phyloP scores from a whole-genome alignment of 2,113 vertebrate genomes.

The Mirza zaza region DNA sequence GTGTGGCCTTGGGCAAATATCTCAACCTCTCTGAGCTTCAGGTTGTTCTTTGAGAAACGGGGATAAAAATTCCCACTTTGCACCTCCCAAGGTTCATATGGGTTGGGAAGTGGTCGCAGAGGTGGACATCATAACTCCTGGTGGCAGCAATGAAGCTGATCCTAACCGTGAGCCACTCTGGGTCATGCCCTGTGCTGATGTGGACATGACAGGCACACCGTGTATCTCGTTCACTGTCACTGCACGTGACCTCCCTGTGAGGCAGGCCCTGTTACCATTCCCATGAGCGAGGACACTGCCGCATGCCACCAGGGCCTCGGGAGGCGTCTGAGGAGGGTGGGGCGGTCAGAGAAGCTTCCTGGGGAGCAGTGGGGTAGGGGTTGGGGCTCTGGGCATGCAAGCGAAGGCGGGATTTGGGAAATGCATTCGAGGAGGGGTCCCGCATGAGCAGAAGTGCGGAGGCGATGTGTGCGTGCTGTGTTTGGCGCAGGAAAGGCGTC shows the following conservation, averaged over 20 bases:
- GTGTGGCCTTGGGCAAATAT: neutral
- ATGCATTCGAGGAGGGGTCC: neutral
- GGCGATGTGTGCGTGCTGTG: too few species aligned
- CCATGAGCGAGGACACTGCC: neutral
- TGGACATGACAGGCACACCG: rapidly evolving
- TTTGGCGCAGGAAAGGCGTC: neutral
- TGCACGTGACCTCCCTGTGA: neutral
- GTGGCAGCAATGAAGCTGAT: too few species aligned
- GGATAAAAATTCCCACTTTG: neutral
- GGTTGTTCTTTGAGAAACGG: neutral
- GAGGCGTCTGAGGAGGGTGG: neutral
- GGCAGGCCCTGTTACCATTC: neutral
- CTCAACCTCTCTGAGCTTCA: neutral
- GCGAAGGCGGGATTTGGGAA: neutral
- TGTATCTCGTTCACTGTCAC: neutral
- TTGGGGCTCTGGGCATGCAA: neutral
- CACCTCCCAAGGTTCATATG: neutral
- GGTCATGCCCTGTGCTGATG: neutral
- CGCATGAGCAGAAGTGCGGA: neutral
- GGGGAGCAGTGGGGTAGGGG: neutral
- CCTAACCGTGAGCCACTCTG: rapidly evolving
- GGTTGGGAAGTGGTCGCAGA: neutral
- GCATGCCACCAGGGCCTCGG: neutral
- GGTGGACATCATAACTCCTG: too few species aligned
- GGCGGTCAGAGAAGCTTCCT: neutral